Conservation (phyloP, 1,140 invertebrate genomes). For the Brachionus manjavacas region DNA sequence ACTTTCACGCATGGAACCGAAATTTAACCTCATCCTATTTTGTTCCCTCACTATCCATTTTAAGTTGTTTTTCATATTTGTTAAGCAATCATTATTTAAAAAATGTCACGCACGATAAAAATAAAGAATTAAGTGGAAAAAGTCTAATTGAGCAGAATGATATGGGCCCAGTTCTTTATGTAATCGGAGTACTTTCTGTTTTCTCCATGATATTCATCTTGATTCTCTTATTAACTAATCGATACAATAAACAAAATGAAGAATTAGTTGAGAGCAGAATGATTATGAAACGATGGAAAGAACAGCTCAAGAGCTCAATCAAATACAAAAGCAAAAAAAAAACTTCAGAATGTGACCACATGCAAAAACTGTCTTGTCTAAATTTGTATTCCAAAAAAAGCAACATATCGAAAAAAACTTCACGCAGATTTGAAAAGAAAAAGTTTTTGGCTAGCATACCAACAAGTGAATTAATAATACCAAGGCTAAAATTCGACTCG, state of each 20-base stretch:
- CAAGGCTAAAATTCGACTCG: neutral
- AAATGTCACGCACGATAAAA: neutral
- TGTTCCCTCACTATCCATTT: neutral
- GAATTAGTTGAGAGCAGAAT: neutral
- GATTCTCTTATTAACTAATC: neutral
- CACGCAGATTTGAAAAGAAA: neutral
- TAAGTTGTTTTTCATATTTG: neutral
- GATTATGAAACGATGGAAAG: conserved; percentile 15
- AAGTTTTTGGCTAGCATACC: neutral
- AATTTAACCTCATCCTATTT: neutral
- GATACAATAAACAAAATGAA: conserved; percentile 34
- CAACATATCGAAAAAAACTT: neutral
- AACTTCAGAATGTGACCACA: neutral
- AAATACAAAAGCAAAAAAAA: neutral
- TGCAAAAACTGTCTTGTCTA: neutral
- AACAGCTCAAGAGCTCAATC: neutral
- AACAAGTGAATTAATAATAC: neutral
- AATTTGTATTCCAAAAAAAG: neutral
- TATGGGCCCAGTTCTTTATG: neutral
- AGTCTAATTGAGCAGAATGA: neutral
- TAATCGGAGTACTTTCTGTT: neutral
- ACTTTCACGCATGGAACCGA: neutral
- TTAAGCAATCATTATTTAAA: neutral
- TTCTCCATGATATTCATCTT: conserved; percentile 10
- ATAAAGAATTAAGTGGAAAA: neutral